phyloP scores from a whole-genome alignment of 1,140 invertebrate species.

The Matsumurasca onukii region DNA sequence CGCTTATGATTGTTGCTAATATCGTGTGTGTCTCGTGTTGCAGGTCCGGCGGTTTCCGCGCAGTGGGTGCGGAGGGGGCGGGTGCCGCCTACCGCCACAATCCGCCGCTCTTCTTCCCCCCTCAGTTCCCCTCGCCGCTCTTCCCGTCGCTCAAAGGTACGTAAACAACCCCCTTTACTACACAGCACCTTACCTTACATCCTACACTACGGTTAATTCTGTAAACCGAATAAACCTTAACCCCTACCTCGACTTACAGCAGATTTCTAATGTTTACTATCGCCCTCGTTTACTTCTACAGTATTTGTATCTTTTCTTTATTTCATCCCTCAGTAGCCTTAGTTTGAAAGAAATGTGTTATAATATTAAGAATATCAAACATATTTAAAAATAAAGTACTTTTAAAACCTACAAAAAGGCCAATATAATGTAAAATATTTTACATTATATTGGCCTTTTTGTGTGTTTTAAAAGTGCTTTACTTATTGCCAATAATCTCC shows the following conservation, averaged over 20 bases:
- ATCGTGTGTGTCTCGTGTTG: too few species aligned
- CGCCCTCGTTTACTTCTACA: background rate
- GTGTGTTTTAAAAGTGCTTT: too few species aligned
- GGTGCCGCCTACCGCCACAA: conserved; percentile 53
- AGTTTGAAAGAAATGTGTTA: too few species aligned
- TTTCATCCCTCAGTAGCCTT: too few species aligned
- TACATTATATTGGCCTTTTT: too few species aligned
- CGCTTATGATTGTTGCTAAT: background rate
- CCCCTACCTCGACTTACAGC: too few species aligned
- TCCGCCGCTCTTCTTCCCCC: conserved; percentile 75
- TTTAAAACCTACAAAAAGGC: too few species aligned
- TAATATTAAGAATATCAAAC: too few species aligned
- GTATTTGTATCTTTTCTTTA: background rate
- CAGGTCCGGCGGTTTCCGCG: conserved; percentile 59
- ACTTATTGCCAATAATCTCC: too few species aligned
- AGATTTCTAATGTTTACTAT: too few species aligned
- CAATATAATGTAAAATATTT: too few species aligned
- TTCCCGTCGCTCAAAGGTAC: conserved; percentile 75
- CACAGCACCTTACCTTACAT: background rate
- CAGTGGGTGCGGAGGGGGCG: conserved; percentile 58
- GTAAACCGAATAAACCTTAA: background rate
- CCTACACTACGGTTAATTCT: background rate
- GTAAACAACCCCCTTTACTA: conserved; percentile 6
- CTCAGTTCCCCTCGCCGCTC: conserved; percentile 76
- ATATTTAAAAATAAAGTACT: too few species aligned